phyloP scores from a whole-genome alignment of 2,113 vertebrate species.

The Panurus biarmicus region DNA sequence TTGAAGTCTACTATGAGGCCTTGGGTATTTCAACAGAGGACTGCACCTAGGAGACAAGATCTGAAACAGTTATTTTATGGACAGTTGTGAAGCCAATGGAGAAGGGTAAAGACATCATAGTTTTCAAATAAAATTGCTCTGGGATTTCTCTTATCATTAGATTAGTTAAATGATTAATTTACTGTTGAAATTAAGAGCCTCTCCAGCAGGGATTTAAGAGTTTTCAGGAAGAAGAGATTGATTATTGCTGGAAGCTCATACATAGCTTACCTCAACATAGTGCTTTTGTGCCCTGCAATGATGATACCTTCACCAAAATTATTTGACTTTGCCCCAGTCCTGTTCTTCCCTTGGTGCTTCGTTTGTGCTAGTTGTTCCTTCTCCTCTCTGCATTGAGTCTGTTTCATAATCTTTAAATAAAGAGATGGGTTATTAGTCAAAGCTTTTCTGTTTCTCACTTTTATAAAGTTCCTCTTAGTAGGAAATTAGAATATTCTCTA shows the following conservation, averaged over 20 bases:
- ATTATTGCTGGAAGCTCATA: background rate
- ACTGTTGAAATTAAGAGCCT: constrained; percentile 14
- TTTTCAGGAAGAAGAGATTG: background rate
- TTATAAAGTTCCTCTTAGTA: background rate
- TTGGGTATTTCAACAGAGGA: background rate
- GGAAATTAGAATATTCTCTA: background rate
- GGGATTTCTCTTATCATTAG: constrained; percentile 1
- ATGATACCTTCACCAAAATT: background rate
- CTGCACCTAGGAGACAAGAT: background rate
- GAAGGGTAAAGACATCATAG: background rate
- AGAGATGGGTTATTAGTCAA: background rate
- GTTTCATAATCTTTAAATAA: background rate
- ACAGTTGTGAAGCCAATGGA: background rate
- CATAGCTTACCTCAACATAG: background rate
- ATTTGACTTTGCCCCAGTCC: background rate
- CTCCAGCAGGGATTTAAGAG: background rate
- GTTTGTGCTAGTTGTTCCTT: background rate
- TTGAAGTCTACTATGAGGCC: background rate
- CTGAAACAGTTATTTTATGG: background rate
- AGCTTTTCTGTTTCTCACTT: background rate
- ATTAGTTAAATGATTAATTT: constrained; percentile 41
- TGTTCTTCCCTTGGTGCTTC: background rate
- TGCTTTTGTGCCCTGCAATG: background rate
- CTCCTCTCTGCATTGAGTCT: background rate
- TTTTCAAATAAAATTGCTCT: constrained; percentile 25